Evolutionary conservation across 2,113 vertebrate genomes (phyloP), one percentile per base, ranked within the genome.

Genomic region (Dendropsophus ebraccatus): DNA sequence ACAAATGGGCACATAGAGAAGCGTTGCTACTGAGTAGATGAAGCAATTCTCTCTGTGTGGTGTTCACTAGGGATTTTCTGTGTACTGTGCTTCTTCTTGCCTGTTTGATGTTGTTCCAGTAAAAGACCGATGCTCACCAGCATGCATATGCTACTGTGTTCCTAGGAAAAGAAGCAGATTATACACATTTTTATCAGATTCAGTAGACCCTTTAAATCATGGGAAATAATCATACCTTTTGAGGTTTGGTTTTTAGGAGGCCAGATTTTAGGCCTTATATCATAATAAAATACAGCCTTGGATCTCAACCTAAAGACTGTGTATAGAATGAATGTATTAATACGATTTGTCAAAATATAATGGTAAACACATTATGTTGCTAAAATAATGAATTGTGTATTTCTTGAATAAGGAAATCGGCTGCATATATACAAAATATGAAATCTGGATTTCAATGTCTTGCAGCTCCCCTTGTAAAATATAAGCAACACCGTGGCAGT

Each of bases 381-480:
- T n/a, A n/a, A 65, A 5, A 69, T 35, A 69, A 19, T 8, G 32
- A 8, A 69, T 19, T 1, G 19, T 69, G 14, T 35, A 21, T 69
- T 69, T 32, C 17, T 17, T 16, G 17, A 28, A 1, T 6, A 28
- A 10, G 35, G 35, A 35, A 35, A 35, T 3, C 30, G 4, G 28
- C n/a, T n/a, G n/a, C 60, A 65, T 65, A 1, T 30, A 17, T 35
- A 4, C 65, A 69, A 35, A 69, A 67, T 35, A 14, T 17, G 30
- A 49, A 35, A 30, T 10, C 8, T 54, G 56, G 12, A 41, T 60
- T 14, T 9, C 45, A 16, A n/a, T 32, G 21, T 77, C 69, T 60
- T 79, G 41, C n/a, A 41, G 62, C 21, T 30, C 17, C 30, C 62
- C 76, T 70, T 86, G 41, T 56, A 56, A 76, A 78, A 79, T 54